Conservation (phyloP, 2,113 vertebrate genomes). For the Natator depressus region DNA sequence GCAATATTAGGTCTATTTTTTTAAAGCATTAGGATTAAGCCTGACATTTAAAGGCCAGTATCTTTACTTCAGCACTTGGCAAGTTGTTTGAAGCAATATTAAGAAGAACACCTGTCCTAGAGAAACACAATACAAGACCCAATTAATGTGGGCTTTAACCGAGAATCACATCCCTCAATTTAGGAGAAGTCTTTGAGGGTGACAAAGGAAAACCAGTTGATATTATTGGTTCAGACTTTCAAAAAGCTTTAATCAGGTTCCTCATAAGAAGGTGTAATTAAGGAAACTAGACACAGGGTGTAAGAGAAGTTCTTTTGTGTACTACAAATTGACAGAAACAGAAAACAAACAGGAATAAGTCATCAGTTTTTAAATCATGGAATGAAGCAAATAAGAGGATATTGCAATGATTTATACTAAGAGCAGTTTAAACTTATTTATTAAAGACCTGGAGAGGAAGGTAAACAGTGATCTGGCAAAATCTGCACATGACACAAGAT, state of each 20-base stretch:
- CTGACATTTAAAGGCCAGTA: not conserved
- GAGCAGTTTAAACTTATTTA: not conserved
- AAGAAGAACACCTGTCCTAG: not conserved
- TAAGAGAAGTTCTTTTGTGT: accelerated
- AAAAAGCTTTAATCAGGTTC: not conserved
- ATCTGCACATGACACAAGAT: accelerated
- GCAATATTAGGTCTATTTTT: not conserved
- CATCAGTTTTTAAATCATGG: accelerated
- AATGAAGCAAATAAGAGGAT: accelerated
- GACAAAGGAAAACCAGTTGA: too few species aligned
- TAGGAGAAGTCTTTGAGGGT: too few species aligned
- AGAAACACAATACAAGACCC: not conserved
- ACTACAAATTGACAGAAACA: not conserved
- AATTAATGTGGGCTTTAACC: too few species aligned
- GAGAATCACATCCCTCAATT: too few species aligned
- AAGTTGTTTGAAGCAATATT: accelerated
- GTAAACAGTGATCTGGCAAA: not conserved
- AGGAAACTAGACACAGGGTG: not conserved
- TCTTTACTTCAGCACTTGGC: not conserved
- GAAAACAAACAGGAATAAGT: not conserved
- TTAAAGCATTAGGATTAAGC: not conserved
- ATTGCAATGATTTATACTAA: too few species aligned
- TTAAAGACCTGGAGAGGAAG: accelerated
- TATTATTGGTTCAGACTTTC: not conserved
- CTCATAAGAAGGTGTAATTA: not conserved